These are phyloP conservation scores for Patella caerulea DNA, from an alignment of 2,888 invertebrate species.

Conservation along the genomic window DNA sequence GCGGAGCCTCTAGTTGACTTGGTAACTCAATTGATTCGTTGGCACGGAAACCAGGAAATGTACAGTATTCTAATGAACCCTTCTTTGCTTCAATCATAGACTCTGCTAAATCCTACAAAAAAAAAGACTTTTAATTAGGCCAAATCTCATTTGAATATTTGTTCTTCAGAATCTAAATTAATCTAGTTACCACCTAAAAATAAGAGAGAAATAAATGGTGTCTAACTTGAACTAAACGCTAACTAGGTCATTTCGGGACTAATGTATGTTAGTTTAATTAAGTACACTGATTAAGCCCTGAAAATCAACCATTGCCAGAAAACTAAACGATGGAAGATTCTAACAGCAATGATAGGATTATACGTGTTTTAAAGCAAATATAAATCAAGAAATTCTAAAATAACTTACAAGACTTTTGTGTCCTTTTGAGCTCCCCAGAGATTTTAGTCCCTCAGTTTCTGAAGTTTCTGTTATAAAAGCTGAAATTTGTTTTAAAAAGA, in stretches of 20 bases:
- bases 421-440: slow-evolving; percentile 53
- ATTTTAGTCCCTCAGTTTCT: slow-evolving; percentile 55
- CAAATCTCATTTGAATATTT: background rate
- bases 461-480: slow-evolving; percentile 64
- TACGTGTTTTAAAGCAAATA: too few species aligned
- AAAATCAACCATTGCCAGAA: too few species aligned
- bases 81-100: slow-evolving; percentile 60
- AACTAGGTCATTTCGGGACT: too few species aligned
- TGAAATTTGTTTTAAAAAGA: slow-evolving; percentile 33
- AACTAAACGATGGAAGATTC: too few species aligned
- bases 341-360: too few species aligned
- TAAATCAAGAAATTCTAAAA: background rate
- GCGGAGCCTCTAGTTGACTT: slow-evolving; percentile 67
- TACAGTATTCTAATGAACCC: slow-evolving; percentile 63
- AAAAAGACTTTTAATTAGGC: slow-evolving; percentile 1
- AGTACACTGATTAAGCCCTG: too few species aligned
- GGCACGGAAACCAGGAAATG: slow-evolving; percentile 65
- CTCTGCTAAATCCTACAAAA: slow-evolving; percentile 60
- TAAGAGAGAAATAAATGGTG: background rate
- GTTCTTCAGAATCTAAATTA: background rate
- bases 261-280: too few species aligned
- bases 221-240: background rate
- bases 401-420: slow-evolving; percentile 55
- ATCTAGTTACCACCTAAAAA: background rate
- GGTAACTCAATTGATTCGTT: slow-evolving; percentile 67